A percentile compares a stretch with the other conserved stretches of the same genome.
phyloP scores from a whole-genome alignment of 1,140 invertebrate genomes.

The Melipona quadrifasciata region DNA sequence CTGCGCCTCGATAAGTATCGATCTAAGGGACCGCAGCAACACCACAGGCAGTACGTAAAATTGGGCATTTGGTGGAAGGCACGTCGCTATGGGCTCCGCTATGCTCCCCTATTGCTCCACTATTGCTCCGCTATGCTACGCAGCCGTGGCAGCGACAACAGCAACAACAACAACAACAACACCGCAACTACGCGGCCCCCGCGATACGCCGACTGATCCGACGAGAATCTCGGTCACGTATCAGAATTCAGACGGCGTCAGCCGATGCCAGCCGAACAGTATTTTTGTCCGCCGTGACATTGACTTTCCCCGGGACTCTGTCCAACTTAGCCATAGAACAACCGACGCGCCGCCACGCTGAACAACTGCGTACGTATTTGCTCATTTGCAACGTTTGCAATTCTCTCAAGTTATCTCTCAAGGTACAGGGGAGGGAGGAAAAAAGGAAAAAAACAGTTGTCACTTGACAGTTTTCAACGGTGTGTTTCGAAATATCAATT shows the following conservation, averaged over 20 bases:
- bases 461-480: no score
- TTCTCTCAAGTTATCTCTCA: no score
- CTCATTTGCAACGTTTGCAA: no score
- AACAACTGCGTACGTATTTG: not conserved
- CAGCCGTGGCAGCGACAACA: not conserved
- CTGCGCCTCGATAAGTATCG: conserved; percentile 25
- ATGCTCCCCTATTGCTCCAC: conserved; percentile 2
- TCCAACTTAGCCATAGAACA: conserved; percentile 30
- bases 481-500: no score
- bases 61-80: conserved; percentile 52
- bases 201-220: conserved; percentile 66
- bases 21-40: conserved; percentile 57
- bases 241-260: conserved; percentile 43
- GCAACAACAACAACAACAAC: not conserved
- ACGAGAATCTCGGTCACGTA: conserved; percentile 42
- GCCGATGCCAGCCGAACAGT: conserved; percentile 40
- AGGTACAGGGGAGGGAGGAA: no score
- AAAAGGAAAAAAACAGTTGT: no score
- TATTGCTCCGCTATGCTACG: conserved; percentile 18
- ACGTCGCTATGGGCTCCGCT: conserved; percentile 1
- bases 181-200: conserved; percentile 18
- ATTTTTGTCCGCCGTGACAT: conserved; percentile 70
- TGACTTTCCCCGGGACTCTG: conserved; percentile 68
- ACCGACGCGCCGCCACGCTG: not conserved
- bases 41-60: conserved; percentile 49